Percentiles rank a stretch among this genome's conserved stretches.
Conservation (phyloP, 2,113 vertebrate genomes). For the Electrona antarctica region DNA sequence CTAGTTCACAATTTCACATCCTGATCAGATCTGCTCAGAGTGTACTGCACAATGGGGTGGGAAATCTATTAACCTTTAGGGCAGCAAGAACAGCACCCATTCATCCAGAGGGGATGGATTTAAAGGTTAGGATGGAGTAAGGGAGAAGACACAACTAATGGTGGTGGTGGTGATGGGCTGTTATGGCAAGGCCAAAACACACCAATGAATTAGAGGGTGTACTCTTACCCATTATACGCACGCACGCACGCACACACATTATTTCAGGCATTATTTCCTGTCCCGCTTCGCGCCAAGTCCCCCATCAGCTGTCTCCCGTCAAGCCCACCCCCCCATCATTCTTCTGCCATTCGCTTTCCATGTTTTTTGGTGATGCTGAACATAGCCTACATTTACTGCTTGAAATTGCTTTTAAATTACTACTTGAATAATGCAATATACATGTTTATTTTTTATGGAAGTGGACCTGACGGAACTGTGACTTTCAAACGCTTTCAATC, state of each 20-base stretch:
- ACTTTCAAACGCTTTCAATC: too few relatives aligned
- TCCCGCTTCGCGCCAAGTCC: too few relatives aligned
- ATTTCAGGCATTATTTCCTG: too few relatives aligned
- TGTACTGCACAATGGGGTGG: slow-evolving; percentile 52
- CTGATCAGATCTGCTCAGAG: slow-evolving; percentile 21
- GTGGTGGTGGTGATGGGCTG: background rate
- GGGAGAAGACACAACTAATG: slow-evolving; percentile 34
- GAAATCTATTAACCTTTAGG: slow-evolving; percentile 80
- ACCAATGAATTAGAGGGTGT: background rate
- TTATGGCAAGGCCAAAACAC: background rate
- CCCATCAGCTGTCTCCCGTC: too few relatives aligned
- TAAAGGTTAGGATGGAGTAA: slow-evolving; percentile 69
- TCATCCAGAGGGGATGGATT: slow-evolving; percentile 52
- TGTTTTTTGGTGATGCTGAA: too few relatives aligned
- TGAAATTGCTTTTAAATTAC: too few relatives aligned
- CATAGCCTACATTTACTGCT: too few relatives aligned
- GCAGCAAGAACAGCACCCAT: slow-evolving; percentile 55
- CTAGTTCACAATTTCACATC: slow-evolving; percentile 34
- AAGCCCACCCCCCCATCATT: too few relatives aligned
- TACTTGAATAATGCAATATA: too few relatives aligned
- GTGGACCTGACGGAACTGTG: too few relatives aligned
- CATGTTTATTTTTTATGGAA: too few relatives aligned
- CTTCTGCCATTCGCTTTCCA: too few relatives aligned
- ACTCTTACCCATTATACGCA: background rate
- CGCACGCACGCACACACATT: background rate